Conservation (phyloP, 2,888 invertebrate genomes). For the Platycheirus rosarum region DNA sequence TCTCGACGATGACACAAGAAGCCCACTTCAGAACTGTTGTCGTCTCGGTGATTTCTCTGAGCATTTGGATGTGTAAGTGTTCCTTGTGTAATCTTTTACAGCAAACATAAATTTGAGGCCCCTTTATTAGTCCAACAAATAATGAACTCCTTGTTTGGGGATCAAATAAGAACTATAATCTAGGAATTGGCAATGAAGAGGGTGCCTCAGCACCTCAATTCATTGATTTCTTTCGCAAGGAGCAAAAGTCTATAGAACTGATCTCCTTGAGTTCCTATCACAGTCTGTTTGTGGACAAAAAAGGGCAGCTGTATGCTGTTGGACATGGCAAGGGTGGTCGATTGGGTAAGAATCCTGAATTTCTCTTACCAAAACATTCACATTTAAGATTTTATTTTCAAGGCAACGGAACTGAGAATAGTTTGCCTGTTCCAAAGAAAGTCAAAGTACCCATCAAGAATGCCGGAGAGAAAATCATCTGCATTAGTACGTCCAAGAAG, state of each 20-base stretch:
- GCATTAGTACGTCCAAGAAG: conserved; percentile 79
- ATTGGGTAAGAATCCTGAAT: conserved; percentile 85
- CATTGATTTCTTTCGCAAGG: conserved; percentile 87
- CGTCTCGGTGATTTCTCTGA: conserved; percentile 82
- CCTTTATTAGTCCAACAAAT: conserved; percentile 78
- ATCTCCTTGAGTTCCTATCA: conserved; percentile 83
- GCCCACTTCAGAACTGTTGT: conserved; percentile 80
- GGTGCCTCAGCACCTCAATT: conserved; percentile 86
- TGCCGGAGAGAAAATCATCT: conserved; percentile 78
- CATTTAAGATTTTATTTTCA: conserved; percentile 81
- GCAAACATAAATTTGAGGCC: conserved; percentile 35
- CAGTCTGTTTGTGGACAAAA: conserved; percentile 80
- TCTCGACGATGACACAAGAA: conserved; percentile 79
- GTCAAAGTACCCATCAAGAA: conserved; percentile 79
- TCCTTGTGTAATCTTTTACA: background rate
- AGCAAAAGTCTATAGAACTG: conserved; percentile 85
- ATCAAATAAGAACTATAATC: conserved; percentile 91
- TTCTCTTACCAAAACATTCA: no score
- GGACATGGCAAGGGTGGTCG: conserved; percentile 92
- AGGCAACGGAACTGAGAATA: conserved; percentile 86
- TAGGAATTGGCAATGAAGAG: conserved; percentile 89
- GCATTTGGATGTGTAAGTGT: conserved; percentile 63
- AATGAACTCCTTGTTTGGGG: conserved; percentile 92
- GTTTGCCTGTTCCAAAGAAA: conserved; percentile 79
- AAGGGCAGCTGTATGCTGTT: conserved; percentile 86